These are phyloP conservation scores for Aphodius sticticus DNA, from an alignment of 2,888 invertebrate species.

Conservation along the genomic window DNA sequence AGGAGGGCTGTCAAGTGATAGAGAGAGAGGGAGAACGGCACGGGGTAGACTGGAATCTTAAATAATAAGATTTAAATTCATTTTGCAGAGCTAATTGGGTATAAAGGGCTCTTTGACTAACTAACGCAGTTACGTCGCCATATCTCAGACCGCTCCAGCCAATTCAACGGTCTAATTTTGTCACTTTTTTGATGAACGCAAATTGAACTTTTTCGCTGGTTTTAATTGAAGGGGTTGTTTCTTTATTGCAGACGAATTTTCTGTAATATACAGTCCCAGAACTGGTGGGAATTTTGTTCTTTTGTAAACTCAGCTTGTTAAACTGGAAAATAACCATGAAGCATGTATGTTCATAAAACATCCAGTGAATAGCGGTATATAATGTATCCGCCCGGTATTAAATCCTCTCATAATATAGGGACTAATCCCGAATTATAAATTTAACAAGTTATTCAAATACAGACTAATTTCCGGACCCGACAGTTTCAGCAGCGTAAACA, in stretches of 20 bases:
- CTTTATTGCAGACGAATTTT: no score
- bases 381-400: background rate
- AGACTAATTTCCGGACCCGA: background rate
- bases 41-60: slow-evolving; percentile 37
- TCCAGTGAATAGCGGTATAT: background rate
- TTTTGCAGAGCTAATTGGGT: slow-evolving; percentile 40
- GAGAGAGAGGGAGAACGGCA: slow-evolving; percentile 20
- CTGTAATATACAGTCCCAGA: no score
- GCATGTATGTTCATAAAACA: background rate
- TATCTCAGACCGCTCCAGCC: slow-evolving; percentile 31
- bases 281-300: no score
- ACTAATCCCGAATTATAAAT: background rate
- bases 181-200: slow-evolving; percentile 14
- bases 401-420: background rate
- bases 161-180: slow-evolving; percentile 33
- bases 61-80: slow-evolving; percentile 42
- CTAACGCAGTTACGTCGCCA: slow-evolving; percentile 36
- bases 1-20: background rate
- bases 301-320: background rate
- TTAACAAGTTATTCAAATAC: slow-evolving; percentile 4
- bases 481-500: background rate
- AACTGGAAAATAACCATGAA: background rate
- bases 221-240: background rate
- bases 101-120: slow-evolving; percentile 41
- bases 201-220: background rate